These are phyloP conservation scores for Henricia sp. DNA, from an alignment of 53 echinoderm and acorn worm species.

Conservation along the genomic window DNA sequence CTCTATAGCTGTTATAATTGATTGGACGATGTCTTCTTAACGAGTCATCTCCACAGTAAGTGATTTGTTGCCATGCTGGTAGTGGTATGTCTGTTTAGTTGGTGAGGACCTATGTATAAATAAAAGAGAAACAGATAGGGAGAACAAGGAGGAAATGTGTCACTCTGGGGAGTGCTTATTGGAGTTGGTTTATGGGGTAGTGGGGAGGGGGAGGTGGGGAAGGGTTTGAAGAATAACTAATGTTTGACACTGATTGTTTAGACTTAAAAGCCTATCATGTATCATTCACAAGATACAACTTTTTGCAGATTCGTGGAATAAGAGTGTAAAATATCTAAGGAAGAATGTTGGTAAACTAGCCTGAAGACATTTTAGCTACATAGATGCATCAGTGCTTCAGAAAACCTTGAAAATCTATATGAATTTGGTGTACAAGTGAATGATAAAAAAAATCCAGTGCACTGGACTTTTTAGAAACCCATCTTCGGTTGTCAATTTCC, in stretches of 20 bases:
- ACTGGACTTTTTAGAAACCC: no score
- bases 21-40: neutral
- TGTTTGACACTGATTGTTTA: no score
- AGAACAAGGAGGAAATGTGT: neutral
- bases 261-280: no score
- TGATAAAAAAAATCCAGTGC: no score
- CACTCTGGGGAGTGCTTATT: neutral
- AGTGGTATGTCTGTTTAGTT: constrained; percentile 69
- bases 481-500: no score
- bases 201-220: neutral
- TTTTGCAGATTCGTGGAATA: neutral
- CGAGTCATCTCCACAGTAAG: constrained; percentile 74
- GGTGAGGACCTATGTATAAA: constrained; percentile 32
- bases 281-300: no score
- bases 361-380: no score
- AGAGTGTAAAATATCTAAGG: no score
- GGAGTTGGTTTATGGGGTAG: neutral
- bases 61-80: constrained; percentile 78
- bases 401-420: no score
- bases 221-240: neutral
- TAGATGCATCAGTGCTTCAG: no score
- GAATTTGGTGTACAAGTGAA: no score
- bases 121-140: constrained; percentile 4
- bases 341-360: no score
- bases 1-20: neutral